A percentile compares a stretch with the other conserved stretches of the same genome.
Conservation (phyloP, 2,888 invertebrate genomes). For the Psococerastis gibbosa region DNA sequence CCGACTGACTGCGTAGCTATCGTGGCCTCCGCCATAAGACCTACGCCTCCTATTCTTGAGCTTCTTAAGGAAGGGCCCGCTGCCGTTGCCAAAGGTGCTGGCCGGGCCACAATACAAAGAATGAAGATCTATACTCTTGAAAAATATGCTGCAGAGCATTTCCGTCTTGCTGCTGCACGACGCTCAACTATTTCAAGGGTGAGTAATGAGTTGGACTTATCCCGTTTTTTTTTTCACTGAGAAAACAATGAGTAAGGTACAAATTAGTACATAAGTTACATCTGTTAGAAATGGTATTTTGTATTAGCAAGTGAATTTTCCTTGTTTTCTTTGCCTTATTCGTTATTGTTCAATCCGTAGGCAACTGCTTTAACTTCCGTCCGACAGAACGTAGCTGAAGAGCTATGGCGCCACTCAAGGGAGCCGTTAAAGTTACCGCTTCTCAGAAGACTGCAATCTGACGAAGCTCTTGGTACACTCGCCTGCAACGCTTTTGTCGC, state of each 20-base stretch:
- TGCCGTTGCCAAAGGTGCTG: conserved; percentile 24
- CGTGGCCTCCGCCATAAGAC: conserved; percentile 60
- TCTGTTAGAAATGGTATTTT: too few species aligned
- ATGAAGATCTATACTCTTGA: conserved; percentile 54
- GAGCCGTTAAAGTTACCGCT: conserved; percentile 90
- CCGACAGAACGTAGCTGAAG: conserved; percentile 59
- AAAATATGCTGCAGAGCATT: conserved; percentile 66
- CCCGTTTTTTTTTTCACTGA: too few species aligned
- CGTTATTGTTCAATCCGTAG: neutral
- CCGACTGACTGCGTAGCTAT: conserved; percentile 74
- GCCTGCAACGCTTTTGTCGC: conserved; percentile 89
- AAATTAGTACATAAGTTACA: too few species aligned
- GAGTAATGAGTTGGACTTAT: too few species aligned
- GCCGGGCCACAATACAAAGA: conserved; percentile 26
- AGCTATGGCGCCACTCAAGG: conserved; percentile 83
- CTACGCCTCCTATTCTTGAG: conserved; percentile 44
- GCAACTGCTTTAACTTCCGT: conserved; percentile 54
- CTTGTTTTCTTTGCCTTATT: neutral
- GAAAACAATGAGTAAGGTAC: too few species aligned
- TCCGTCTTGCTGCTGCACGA: conserved; percentile 43
- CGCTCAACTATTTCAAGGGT: conserved; percentile 36
- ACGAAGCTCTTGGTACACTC: conserved; percentile 85
- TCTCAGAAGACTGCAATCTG: conserved; percentile 55
- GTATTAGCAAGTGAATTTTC: neutral
- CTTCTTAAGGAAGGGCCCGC: conserved; percentile 39